phyloP scores from a whole-genome alignment of 1,140 invertebrate species.

The Drosophila repleta region DNA sequence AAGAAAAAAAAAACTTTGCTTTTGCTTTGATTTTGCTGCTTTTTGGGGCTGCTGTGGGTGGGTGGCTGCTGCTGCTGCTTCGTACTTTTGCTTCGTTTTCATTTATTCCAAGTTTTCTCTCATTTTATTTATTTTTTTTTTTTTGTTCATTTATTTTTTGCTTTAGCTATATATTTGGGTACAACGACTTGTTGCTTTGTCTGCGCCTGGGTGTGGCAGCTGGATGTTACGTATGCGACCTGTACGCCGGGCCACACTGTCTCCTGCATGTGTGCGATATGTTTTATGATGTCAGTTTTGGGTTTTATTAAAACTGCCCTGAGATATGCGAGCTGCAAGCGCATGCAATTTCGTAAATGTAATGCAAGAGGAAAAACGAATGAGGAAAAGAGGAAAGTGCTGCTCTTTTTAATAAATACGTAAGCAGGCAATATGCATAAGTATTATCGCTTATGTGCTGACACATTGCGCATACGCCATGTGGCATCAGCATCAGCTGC shows the following conservation, averaged over 20 bases:
- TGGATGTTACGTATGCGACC: constrained; percentile 71
- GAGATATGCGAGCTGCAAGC: constrained; percentile 55
- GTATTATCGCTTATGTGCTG: constrained; percentile 59
- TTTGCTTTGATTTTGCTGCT: constrained; percentile 66
- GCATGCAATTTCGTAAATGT: constrained; percentile 62
- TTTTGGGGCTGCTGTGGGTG: constrained; percentile 45
- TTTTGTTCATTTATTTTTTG: constrained; percentile 11
- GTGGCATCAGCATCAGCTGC: constrained; percentile 41
- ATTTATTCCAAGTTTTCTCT: constrained; percentile 62
- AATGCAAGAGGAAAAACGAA: constrained; percentile 39
- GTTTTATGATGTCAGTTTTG: constrained; percentile 82
- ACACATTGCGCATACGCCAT: constrained; percentile 57
- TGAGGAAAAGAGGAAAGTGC: too few species aligned
- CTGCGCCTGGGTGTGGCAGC: constrained; percentile 65
- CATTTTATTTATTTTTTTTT: constrained; percentile 8
- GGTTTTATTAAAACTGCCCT: constrained; percentile 80
- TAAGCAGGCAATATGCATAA: constrained; percentile 74
- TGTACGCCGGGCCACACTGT: constrained; percentile 37
- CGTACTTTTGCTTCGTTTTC: constrained; percentile 63
- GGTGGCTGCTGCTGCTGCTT: constrained; percentile 22
- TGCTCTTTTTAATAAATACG: constrained; percentile 71
- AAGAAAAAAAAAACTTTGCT: constrained; percentile 22
- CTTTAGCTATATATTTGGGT: constrained; percentile 71
- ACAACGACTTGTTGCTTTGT: constrained; percentile 82
- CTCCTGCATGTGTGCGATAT: constrained; percentile 68